Conservation (phyloP, 2,888 invertebrate species). For the Pharmacophagus antenor region DNA sequence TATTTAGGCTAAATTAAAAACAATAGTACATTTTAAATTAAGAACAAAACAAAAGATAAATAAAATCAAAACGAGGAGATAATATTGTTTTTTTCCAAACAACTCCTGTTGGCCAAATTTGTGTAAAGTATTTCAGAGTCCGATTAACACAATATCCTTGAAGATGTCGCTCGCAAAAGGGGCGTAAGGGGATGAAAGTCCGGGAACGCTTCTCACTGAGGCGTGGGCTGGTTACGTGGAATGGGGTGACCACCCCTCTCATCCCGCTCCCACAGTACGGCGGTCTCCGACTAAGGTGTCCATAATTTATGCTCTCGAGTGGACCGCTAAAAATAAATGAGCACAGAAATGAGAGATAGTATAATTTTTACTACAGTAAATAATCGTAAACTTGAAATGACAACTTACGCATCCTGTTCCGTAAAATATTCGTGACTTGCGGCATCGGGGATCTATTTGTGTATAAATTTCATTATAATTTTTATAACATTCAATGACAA, state of each 20-base stretch:
- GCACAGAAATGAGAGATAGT: constrained; percentile 54
- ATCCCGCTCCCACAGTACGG: constrained; percentile 27
- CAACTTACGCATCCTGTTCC: no score
- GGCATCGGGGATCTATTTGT: no score
- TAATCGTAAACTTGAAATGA: no score
- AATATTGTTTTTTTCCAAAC: no score
- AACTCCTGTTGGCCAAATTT: constrained; percentile 51
- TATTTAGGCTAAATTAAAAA: neutral
- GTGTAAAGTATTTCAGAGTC: constrained; percentile 65
- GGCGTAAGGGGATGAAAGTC: constrained; percentile 70
- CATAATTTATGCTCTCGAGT: constrained; percentile 76
- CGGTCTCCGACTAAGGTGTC: constrained; percentile 66
- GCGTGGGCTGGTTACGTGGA: constrained; percentile 35
- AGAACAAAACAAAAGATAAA: constrained; percentile 42
- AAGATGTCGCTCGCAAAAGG: constrained; percentile 75
- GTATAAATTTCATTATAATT: no score
- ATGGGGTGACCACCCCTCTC: constrained; percentile 32
- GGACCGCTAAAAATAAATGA: constrained; percentile 77
- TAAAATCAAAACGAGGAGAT: no score
- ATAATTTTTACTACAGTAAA: constrained; percentile 19
- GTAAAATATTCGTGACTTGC: no score
- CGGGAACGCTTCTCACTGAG: constrained; percentile 75
- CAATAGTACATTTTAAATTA: constrained; percentile 3
- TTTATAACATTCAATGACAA: no score
- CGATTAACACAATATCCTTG: constrained; percentile 79